Evolutionary conservation across 2,797 vertebrate genomes (phyloP), one percentile per base, ranked within the genome.

Genomic region (Periophthalmus magnuspinnatus): DNA sequence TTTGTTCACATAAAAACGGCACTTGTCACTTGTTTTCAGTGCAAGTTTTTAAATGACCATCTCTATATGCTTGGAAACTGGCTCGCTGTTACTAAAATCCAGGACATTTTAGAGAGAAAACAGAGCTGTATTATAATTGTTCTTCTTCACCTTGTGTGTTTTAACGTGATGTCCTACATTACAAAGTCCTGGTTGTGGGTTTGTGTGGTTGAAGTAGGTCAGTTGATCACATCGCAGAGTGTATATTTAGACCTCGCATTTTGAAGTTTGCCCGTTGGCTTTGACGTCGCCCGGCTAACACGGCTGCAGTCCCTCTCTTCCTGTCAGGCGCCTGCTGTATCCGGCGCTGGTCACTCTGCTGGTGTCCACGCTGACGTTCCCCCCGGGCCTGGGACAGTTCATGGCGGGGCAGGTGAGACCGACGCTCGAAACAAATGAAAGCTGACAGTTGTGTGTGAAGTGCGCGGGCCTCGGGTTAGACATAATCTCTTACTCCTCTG

Each of bases 401-500:
- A 99, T 99, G 97, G 97, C 97, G 0, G 97, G 97, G 83, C 95
- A 98, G 96, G 97, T 99, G 94, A 89, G 91, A 84, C 83, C 83
- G 67, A 84, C 67, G 36, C 32, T 78, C 19, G 22, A 64, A 48
- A 48, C 45, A 64, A 48, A 64, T 64, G 62, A 64, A 64, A 8
- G 62, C 41, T 19, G 41, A 48, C 62, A 48, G 22, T 50, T 64
- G 45, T 48, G 61, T 45, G 62, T 48, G 8, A 64, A 64, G 62
- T n/a, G 62, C 32, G 45, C 45, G 6, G 41, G 62, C 45, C 62
- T 17, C 6, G 2, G 62, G 62, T 64, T 14, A 48, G 22, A 10
- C 24, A 48, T 48, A 28, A 64, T 64, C 45, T 50, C 45, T 32
- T 48, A 16, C 41, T 32, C 45, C 45, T 50, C 62, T 64, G 5